A percentile compares a stretch with the other conserved stretches of the same genome.
Evolutionary conservation across 2,113 vertebrate genomes (phyloP).

Genomic region (Collichthys lucidus): DNA sequence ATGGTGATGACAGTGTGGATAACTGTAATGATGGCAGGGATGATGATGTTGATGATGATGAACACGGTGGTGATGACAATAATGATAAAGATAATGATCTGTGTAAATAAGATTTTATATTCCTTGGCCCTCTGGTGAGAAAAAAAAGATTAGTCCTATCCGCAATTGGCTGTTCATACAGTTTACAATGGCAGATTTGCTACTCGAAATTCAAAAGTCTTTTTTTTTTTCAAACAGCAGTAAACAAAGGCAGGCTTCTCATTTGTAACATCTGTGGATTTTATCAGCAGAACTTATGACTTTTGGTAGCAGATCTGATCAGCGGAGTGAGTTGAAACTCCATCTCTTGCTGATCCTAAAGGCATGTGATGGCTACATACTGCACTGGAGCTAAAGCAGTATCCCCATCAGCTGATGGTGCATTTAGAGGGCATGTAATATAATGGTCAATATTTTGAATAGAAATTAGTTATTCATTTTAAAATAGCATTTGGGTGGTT

Average conservation of each 20-base stretch:
- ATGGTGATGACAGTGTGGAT: constrained; percentile 38
- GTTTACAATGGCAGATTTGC: background rate
- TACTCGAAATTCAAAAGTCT: background rate
- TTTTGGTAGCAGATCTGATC: background rate
- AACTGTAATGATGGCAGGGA: constrained; percentile 13
- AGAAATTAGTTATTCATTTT: too few relatives aligned
- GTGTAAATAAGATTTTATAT: background rate
- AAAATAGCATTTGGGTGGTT: too few relatives aligned
- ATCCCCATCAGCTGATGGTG: too few relatives aligned
- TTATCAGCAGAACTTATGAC: background rate
- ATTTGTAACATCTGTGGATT: background rate
- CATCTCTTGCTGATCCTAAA: too few relatives aligned
- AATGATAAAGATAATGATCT: background rate
- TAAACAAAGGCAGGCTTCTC: background rate
- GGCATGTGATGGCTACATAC: too few relatives aligned
- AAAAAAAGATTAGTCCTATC: background rate
- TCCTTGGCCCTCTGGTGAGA: background rate
- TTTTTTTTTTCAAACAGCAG: background rate
- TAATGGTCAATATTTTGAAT: too few relatives aligned
- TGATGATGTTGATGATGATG: constrained; percentile 27
- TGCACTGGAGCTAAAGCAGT: too few relatives aligned
- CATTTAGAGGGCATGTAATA: too few relatives aligned
- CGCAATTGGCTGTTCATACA: background rate
- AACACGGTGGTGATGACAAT: background rate
- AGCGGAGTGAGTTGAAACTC: too few relatives aligned